Evolutionary conservation across 1,140 invertebrate genomes (phyloP), one percentile per base, ranked within the genome.

Genomic region (roundworm (Caenorhabditis elegans)): DNA sequence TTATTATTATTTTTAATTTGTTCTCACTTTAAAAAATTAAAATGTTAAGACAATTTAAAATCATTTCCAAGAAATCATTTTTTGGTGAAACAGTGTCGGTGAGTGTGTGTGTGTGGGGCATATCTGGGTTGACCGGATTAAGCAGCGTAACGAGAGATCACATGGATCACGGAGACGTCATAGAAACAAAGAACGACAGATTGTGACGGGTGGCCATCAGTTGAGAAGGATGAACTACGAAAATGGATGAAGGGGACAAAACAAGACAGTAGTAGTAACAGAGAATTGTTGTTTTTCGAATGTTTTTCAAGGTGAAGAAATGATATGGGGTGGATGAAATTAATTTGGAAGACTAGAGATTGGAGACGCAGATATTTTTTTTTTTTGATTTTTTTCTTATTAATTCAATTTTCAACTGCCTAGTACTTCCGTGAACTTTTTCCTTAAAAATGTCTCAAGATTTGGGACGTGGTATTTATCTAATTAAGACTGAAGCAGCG

Each of bases 71-170:
- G 39, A 5, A n/a, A n/a, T n/a, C n/a, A n/a, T 43, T 43, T 5
- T 15, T 43, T 43, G 39, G 15, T 15, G 39, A 43, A 5, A 43
- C 39, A 43, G 6, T 8, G 15, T 15, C 5, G 5, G 5, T 43
- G 5, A 15, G 39, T 43, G 39, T 8, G 6, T 8, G 39, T 43
- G 39, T 15, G 39, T 5, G 39, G 60, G 60, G 26, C 28, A 24
- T 60, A 70, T 70, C n/a, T 70, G 60, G 60, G 60, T 70, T 70
- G 60, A 70, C 60, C 60, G 60, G 60, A 70, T 70, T 70, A 70
- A 60, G 46, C 6, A 51, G 76, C 26, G 24, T 77, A 15, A n/a
- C 15, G 48, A 77, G 24, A 49, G 19, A 77, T 2, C n/a, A 15
- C 28, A 13, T 0, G 26, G 28, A 77, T 77, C 46, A n/a, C 8